phyloP scores from a whole-genome alignment of 2,797 vertebrate genomes.

The Etheostoma perlongum region DNA sequence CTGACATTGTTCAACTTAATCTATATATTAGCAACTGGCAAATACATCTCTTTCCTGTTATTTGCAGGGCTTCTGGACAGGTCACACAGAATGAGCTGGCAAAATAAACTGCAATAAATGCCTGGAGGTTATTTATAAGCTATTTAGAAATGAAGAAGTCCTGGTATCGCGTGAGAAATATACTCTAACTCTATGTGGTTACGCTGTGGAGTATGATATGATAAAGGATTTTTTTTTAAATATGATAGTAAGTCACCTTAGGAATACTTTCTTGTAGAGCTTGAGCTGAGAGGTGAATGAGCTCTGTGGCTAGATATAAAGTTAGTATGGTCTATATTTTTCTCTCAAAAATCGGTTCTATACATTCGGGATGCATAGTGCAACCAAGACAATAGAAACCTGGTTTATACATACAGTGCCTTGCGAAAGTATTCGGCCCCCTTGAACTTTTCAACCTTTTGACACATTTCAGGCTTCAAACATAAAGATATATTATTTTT shows the following conservation, averaged over 20 bases:
- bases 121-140: neutral
- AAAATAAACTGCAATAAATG: conserved; percentile 6
- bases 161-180: neutral
- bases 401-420: conserved; percentile 30
- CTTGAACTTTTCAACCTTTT: too few species aligned
- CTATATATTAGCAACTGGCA: conserved; percentile 10
- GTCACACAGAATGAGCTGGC: conserved; percentile 6
- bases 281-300: neutral
- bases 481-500: too few species aligned
- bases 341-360: neutral
- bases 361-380: neutral
- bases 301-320: neutral
- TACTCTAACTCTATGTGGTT: neutral
- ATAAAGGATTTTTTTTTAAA: neutral
- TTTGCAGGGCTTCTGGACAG: conserved; percentile 9
- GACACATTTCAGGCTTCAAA: too few species aligned
- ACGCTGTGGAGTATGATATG: neutral
- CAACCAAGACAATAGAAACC: neutral
- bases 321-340: neutral
- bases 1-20: conserved; percentile 25
- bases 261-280: neutral
- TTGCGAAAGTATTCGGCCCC: too few species aligned
- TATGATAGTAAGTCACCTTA: neutral
- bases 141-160: conserved; percentile 7
- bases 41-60: conserved; percentile 17